Percentiles rank a stretch among this genome's conserved stretches.
Conservation (phyloP, 2,888 invertebrate species). For the Macrosoma leucophasiata region DNA sequence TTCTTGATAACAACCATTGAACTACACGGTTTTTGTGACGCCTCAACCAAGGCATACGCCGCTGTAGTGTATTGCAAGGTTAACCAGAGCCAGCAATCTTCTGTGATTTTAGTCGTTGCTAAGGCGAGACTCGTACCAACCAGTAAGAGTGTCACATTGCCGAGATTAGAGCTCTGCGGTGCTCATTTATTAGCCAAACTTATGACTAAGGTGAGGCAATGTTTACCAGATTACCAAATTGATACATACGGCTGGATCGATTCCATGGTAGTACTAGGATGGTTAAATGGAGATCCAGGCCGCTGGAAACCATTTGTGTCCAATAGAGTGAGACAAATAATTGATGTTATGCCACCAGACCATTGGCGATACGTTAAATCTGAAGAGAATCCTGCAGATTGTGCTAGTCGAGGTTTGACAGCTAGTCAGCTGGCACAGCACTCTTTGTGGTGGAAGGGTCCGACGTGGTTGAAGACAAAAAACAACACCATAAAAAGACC, state of each 20-base stretch:
- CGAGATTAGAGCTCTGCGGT: conserved; percentile 18
- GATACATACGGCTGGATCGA: conserved; percentile 7
- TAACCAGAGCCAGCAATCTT: not conserved
- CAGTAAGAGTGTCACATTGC: conserved; percentile 12
- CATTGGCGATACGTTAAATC: conserved; percentile 11
- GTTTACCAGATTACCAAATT: not conserved
- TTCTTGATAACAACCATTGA: conserved; percentile 11
- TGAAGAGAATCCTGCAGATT: conserved; percentile 4
- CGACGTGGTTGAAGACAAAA: conserved; percentile 2
- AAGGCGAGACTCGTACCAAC: conserved; percentile 21
- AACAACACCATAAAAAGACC: no score
- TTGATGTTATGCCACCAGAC: conserved; percentile 6
- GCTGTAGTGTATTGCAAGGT: not conserved
- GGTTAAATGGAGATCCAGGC: not conserved
- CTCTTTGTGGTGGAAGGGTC: conserved; percentile 1
- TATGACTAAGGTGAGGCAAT: conserved; percentile 7
- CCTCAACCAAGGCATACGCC: not conserved
- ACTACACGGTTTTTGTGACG: not conserved
- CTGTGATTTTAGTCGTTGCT: conserved; percentile 10
- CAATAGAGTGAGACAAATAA: conserved; percentile 19
- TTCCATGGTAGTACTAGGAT: conserved; percentile 13
- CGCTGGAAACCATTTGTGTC: conserved; percentile 15
- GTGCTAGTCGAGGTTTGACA: conserved; percentile 3
- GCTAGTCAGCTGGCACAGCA: not conserved
- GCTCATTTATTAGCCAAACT: conserved; percentile 15